Base-by-base conservation (phyloP, 2,113 vertebrate species). In the Cacatua alba region DNA sequence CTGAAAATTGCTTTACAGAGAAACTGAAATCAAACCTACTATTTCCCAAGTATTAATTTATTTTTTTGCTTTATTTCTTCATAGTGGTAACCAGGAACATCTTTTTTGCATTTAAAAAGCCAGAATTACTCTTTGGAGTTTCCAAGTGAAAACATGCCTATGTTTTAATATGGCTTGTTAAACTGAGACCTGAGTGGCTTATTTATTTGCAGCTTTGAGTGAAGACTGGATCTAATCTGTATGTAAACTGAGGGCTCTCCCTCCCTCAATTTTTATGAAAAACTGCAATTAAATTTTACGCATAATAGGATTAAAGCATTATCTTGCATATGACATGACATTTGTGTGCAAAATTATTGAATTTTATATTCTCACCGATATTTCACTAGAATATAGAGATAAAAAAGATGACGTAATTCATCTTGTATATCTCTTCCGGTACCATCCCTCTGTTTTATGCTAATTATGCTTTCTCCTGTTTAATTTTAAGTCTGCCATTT, bases 191-290 rank as follows among this genome's bases (percentile, higher is more conserved):
- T 94, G 86, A 90, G 86, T 89, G 86, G 92, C 86, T 77, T 93
- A 88, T 94, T 95, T 95, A 90, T 96, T 90, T 96, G 69, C 94
- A 57, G 82, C 94, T 96, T 96, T 92, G 89, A 94, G 74, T 60
- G 62, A 93, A 89, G 95, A 31, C 95, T 75, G 90, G 48, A 82
- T 92, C 88, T 96, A 93, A 96, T 97, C 88, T 90, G 91, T 94
- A 93, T 93, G 94, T 96, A 94, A 71, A 88, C 84, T 25, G 29
- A 91, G 82, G 88, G 49, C 86, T 95, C 81, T 87, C 74, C 55
- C 83, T 95, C 82, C 72, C 57, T 88, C 94, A 60, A 72, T 94
- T 96, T 91, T 74, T 29, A 77, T 76, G 83, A 88, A 88, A 95
- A 93, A 92, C 65, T 65, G 88, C 95, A 95, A 95, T 92, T 96